Conservation (phyloP, 1,140 invertebrate genomes). For the Drosophila serrata region DNA sequence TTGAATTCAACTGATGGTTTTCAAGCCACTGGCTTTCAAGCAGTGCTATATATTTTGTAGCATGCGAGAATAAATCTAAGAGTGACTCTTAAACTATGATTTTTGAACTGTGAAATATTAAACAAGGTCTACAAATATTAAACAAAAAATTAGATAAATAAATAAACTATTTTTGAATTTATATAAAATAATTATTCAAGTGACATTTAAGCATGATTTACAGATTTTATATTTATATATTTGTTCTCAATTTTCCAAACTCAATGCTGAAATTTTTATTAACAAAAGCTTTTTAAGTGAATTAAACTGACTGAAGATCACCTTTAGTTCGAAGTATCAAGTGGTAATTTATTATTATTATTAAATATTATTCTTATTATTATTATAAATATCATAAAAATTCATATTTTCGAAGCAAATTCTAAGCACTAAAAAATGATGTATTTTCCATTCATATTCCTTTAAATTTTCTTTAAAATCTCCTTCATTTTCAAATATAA, state of each 20-base stretch:
- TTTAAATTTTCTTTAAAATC: not conserved
- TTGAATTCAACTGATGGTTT: not conserved
- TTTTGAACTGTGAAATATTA: not conserved
- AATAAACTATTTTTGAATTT: too few species aligned
- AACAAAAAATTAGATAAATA: not conserved
- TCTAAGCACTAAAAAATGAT: not conserved
- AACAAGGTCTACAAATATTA: too few species aligned
- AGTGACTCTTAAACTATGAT: slow-evolving; percentile 27
- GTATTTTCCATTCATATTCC: not conserved
- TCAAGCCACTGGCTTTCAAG: slow-evolving; percentile 6
- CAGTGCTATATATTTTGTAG: slow-evolving; percentile 19
- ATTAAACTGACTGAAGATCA: too few species aligned
- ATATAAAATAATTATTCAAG: not conserved
- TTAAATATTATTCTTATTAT: not conserved
- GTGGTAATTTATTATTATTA: too few species aligned
- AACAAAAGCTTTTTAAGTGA: too few species aligned
- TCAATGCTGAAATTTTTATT: not conserved
- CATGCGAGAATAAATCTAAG: slow-evolving; percentile 34
- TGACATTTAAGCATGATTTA: too few species aligned
- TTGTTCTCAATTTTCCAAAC: not conserved
- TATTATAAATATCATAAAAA: not conserved
- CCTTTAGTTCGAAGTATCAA: not conserved
- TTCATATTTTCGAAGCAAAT: not conserved
- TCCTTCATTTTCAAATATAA: not conserved
- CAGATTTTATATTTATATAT: too few species aligned